Percentiles rank a stretch among this genome's conserved stretches.
Conservation (phyloP, 2,113 vertebrate species). For the Oncorhynchus masou region DNA sequence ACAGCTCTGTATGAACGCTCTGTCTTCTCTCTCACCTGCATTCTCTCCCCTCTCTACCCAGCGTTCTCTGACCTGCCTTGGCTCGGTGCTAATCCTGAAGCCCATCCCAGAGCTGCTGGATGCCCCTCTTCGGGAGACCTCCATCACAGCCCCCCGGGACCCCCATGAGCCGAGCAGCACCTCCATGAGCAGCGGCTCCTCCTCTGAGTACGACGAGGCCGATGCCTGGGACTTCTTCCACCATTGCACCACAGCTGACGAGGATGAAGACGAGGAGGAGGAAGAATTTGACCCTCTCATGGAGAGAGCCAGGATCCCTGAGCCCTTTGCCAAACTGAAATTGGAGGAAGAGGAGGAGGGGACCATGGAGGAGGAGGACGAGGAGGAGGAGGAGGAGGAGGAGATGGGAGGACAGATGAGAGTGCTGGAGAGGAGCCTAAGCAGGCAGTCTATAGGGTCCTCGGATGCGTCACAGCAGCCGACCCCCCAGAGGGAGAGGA, state of each 20-base stretch:
- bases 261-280: slow-evolving; percentile 40
- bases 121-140: slow-evolving; percentile 79
- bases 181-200: slow-evolving; percentile 84
- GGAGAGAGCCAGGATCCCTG: slow-evolving; percentile 55
- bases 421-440: neutral
- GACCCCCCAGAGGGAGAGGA: slow-evolving; percentile 50
- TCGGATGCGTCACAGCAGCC: slow-evolving; percentile 39
- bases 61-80: slow-evolving; percentile 90
- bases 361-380: slow-evolving; percentile 53
- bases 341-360: slow-evolving; percentile 50
- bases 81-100: slow-evolving; percentile 87
- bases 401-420: slow-evolving; percentile 44
- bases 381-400: neutral
- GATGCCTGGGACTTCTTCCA: slow-evolving; percentile 74
- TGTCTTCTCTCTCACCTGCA: neutral
- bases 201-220: slow-evolving; percentile 85
- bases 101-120: slow-evolving; percentile 88
- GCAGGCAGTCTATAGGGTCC: slow-evolving; percentile 49
- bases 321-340: slow-evolving; percentile 41
- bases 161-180: slow-evolving; percentile 79
- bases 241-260: slow-evolving; percentile 60
- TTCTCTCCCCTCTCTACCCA: slow-evolving; percentile 46
- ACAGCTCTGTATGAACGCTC: too few species aligned
- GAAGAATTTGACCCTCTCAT: slow-evolving; percentile 60
- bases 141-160: slow-evolving; percentile 81